Evolutionary conservation across 2,113 vertebrate genomes (phyloP).

Genomic region (Gallinago media): DNA sequence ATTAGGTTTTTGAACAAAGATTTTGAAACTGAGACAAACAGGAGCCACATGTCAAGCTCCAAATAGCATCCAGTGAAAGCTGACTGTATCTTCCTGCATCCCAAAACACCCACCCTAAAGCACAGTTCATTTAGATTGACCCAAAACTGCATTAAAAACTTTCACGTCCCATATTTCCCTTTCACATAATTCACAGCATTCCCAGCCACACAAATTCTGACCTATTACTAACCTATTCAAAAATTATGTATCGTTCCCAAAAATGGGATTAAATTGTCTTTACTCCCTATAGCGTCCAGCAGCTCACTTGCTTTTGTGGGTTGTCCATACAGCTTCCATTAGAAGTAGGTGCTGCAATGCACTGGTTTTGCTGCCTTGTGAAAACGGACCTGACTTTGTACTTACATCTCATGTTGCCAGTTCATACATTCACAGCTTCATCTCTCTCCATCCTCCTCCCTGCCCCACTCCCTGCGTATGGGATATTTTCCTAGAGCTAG

Average conservation of each 20-base stretch:
- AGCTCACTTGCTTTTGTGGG: background rate
- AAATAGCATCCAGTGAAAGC: background rate
- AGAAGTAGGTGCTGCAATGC: background rate
- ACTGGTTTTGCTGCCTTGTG: background rate
- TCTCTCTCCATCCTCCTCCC: background rate
- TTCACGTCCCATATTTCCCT: background rate
- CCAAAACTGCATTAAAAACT: background rate
- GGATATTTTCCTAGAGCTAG: background rate
- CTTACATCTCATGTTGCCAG: background rate
- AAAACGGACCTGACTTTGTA: background rate
- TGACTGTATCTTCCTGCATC: background rate
- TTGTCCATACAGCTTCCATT: background rate
- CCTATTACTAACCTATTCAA: background rate
- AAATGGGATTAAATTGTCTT: background rate
- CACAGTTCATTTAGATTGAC: background rate
- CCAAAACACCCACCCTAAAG: background rate
- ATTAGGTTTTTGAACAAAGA: background rate
- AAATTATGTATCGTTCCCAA: background rate
- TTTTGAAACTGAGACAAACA: background rate
- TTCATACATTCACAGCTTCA: background rate
- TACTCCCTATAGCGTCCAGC: background rate
- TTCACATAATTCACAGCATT: background rate
- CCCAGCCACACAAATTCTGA: background rate
- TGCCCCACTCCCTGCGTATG: background rate
- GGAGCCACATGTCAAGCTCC: background rate